These are phyloP conservation scores for Leiothrix lutea DNA, from an alignment of 2,113 vertebrate species.

Conservation along the genomic window DNA sequence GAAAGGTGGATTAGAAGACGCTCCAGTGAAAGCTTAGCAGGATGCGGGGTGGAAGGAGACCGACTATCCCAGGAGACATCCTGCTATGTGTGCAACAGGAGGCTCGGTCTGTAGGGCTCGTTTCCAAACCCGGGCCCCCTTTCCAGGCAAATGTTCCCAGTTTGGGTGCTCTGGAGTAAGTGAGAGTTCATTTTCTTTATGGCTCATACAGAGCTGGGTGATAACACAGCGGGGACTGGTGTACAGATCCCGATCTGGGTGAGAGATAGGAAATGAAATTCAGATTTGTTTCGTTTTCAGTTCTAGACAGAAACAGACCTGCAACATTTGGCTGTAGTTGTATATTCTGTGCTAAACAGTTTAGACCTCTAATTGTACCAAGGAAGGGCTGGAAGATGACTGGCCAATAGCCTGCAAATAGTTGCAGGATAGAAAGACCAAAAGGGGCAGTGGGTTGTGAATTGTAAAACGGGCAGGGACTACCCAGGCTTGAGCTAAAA, in stretches of 20 bases:
- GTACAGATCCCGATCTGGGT: neutral
- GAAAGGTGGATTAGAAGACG: constrained; percentile 56
- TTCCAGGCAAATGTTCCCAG: neutral
- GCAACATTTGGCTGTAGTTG: neutral
- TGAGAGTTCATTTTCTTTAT: neutral
- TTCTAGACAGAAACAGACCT: neutral
- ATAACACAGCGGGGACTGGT: neutral
- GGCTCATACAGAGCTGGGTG: neutral
- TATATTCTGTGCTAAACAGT: neutral
- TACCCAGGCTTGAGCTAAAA: neutral
- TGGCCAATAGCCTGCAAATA: neutral
- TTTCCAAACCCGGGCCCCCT: neutral
- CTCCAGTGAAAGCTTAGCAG: constrained; percentile 37
- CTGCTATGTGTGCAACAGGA: neutral
- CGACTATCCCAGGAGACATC: neutral
- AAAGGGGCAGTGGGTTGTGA: neutral
- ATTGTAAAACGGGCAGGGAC: neutral
- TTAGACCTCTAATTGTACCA: neutral
- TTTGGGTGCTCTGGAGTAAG: neutral
- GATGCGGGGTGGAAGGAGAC: neutral
- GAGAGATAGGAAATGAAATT: neutral
- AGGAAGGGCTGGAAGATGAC: neutral
- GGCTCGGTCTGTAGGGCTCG: neutral
- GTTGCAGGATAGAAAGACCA: neutral
- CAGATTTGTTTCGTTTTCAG: neutral